These are phyloP conservation scores for Lamproptera curius DNA, from an alignment of 2,888 invertebrate genomes.

Conservation along the genomic window DNA sequence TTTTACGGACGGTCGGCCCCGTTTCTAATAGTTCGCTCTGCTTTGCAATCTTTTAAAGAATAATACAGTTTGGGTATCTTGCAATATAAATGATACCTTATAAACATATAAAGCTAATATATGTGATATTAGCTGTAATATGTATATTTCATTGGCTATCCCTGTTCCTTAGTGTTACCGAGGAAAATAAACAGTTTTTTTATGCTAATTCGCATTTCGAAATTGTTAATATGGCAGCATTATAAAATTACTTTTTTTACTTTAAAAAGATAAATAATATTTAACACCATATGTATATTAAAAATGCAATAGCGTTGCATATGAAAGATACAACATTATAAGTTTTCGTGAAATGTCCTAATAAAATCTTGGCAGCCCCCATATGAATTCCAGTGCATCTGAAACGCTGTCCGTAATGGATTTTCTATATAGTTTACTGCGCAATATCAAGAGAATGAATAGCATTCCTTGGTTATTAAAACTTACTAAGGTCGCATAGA, in stretches of 20 bases:
- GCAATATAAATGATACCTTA: no score
- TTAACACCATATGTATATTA: background rate
- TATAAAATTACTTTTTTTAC: background rate
- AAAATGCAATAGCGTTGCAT: slow-evolving; percentile 1
- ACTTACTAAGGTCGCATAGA: slow-evolving; percentile 18
- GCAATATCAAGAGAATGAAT: slow-evolving; percentile 24
- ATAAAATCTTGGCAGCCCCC: slow-evolving; percentile 9
- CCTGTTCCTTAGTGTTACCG: no score
- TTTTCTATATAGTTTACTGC: slow-evolving; percentile 26
- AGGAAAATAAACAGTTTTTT: no score
- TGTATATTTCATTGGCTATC: no score
- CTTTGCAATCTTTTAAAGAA: background rate
- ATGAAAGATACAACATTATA: background rate
- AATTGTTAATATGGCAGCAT: background rate
- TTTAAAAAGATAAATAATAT: background rate
- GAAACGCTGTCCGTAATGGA: slow-evolving; percentile 21
- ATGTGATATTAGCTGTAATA: no score
- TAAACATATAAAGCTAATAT: no score
- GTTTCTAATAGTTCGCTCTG: slow-evolving; percentile 7
- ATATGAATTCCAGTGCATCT: slow-evolving; percentile 22
- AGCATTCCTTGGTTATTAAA: slow-evolving; percentile 23
- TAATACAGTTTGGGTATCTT: no score
- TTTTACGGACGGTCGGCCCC: slow-evolving; percentile 23
- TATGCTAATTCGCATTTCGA: no score
- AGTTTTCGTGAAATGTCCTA: slow-evolving; percentile 1